Evolutionary conservation across 1,140 invertebrate genomes (phyloP), one percentile per base, ranked within the genome.

Genomic region (Diorhabda sublineata): DNA sequence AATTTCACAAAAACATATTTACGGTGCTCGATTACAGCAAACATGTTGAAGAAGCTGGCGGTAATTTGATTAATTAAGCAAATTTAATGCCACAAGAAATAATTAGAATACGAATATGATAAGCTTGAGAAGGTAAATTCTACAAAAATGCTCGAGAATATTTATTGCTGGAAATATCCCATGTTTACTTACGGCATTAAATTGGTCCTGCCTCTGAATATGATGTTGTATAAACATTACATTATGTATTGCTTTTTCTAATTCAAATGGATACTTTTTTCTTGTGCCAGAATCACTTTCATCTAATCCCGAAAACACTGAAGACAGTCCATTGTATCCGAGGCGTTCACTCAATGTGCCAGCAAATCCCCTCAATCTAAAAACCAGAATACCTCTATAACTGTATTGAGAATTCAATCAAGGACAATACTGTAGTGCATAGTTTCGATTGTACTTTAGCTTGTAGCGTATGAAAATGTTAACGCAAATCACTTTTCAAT

Each of bases 221-320:
- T 96, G 95, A 79, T 96, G 93, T 74, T 96, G 93, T 72, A 97
- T 96, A 78, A 97, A 98, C 88, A 95, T 94, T 43, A 97, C 92
- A 80, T 97, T 97, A 76, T 96, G 92, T 70, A 98, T 91, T 44
- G 95, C 94, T 79, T 96, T 95, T 77, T 96, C 93, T 72, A 97
- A 83, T 78, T 96, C 94, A 77, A 95, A 94, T 0, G 92, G 94
- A 81, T 94, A 95, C 77, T 94, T 94, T 82, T 93, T 93, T 64
- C 90, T 85, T 11, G 87, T 85, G 72, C 93, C 91, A 71, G 91
- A 92, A 72, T 93, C 83, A 47, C 91, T 92, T 75, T 93, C 91
- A 73, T 93, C 91, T 9, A 93, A 79, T 8, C 90, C 91, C 3
- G 90, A 91, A 83, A 92, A 90, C 41, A 93, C 89, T 2, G 90